These are phyloP conservation scores for Grallaria varia DNA, from an alignment of 2,113 vertebrate species.

Conservation along the genomic window DNA sequence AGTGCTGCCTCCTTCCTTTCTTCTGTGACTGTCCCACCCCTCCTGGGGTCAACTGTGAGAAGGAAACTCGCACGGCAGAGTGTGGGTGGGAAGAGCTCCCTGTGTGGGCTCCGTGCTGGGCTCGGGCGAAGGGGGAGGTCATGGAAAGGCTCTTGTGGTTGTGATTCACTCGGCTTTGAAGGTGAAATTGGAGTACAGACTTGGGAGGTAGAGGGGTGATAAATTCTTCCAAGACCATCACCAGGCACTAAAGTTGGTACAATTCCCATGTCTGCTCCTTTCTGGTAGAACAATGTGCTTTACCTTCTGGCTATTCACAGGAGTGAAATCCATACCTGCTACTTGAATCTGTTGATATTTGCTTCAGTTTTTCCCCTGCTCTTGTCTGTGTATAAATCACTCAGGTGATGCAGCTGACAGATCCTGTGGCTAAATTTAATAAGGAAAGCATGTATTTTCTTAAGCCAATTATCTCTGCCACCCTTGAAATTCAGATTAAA, in stretches of 20 bases:
- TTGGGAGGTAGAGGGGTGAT: rapidly evolving
- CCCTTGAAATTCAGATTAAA: slow-evolving; percentile 14
- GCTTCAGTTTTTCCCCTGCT: background rate
- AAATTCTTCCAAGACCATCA: background rate
- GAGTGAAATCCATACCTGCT: background rate
- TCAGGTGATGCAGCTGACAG: background rate
- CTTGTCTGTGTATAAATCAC: slow-evolving; percentile 7
- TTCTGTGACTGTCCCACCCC: rapidly evolving
- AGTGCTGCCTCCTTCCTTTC: background rate
- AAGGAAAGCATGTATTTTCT: background rate
- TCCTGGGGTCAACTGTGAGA: background rate
- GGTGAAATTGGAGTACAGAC: background rate
- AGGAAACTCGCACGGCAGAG: background rate
- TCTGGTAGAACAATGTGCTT: background rate
- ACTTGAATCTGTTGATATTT: background rate
- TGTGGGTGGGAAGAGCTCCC: background rate
- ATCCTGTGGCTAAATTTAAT: slow-evolving; percentile 9
- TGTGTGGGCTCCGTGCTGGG: rapidly evolving
- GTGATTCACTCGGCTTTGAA: background rate
- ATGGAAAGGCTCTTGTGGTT: rapidly evolving
- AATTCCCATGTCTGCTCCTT: rapidly evolving
- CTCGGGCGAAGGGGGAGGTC: background rate
- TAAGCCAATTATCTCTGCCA: slow-evolving; percentile 23
- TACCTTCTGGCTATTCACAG: rapidly evolving
- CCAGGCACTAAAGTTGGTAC: rapidly evolving